These are phyloP conservation scores for Scolopax rusticola DNA, from an alignment of 2,797 vertebrate species.

Conservation along the genomic window DNA sequence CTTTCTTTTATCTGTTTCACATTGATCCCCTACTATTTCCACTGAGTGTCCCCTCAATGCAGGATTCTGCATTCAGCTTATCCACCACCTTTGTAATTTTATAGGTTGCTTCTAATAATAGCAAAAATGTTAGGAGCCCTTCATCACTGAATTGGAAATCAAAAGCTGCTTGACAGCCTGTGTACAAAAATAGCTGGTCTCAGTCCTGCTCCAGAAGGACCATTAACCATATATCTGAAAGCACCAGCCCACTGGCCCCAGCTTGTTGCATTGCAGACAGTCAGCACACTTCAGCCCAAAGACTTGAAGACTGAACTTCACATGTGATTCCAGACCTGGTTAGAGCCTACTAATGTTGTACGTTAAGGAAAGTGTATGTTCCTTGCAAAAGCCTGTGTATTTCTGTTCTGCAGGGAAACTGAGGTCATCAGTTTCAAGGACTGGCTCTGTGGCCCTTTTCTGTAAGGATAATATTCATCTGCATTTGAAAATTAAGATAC, in stretches of 20 bases:
- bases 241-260: background rate
- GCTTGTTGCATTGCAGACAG: background rate
- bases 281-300: background rate
- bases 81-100: constrained; percentile 17
- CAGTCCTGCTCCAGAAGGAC: background rate
- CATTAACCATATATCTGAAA: background rate
- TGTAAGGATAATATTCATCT: background rate
- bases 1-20: constrained; percentile 12
- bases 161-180: background rate
- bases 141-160: background rate
- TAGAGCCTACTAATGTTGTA: background rate
- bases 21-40: constrained; percentile 11
- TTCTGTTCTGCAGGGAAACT: background rate
- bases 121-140: background rate
- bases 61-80: constrained; percentile 9
- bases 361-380: background rate
- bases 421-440: background rate
- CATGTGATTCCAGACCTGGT: background rate
- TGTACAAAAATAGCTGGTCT: constrained; percentile 10
- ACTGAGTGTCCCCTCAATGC: background rate
- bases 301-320: background rate
- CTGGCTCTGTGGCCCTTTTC: background rate
- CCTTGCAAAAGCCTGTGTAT: background rate
- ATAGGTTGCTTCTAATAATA: constrained; percentile 40
- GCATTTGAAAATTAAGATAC: constrained; percentile 20